Evolutionary conservation across 2,888 invertebrate genomes (phyloP).

Genomic region (Phengaris arion): DNA sequence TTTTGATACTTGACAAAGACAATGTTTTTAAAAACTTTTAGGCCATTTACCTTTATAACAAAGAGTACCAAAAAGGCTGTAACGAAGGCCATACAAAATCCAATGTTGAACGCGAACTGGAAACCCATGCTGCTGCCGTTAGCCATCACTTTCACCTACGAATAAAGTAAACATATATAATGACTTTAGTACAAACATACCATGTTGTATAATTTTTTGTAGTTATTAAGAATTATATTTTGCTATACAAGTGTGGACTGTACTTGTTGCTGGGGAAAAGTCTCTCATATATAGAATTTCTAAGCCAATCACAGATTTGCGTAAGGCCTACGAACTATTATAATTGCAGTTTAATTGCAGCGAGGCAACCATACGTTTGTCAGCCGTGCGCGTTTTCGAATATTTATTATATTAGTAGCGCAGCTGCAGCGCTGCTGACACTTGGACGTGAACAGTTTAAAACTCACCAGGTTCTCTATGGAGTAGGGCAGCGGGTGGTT

Average conservation of each 20-base stretch:
- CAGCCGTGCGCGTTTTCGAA: no score
- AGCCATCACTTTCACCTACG: constrained; percentile 69
- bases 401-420: no score
- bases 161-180: constrained; percentile 33
- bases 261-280: no score
- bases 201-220: no score
- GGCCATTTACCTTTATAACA: constrained; percentile 61
- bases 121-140: constrained; percentile 74
- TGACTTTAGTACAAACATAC: background rate
- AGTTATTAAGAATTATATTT: no score
- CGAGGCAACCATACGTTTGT: no score
- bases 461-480: constrained; percentile 77
- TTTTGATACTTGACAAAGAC: background rate
- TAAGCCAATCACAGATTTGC: no score
- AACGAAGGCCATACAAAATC: constrained; percentile 88
- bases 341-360: no score
- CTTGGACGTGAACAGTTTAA: background rate
- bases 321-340: no score
- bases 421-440: no score
- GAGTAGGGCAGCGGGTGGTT: constrained; percentile 87
- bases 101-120: constrained; percentile 85
- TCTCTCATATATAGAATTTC: no score
- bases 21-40: background rate
- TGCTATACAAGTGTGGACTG: no score
- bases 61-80: constrained; percentile 83